Conservation (phyloP, 2,888 invertebrate species). For the Atrina japonica region DNA sequence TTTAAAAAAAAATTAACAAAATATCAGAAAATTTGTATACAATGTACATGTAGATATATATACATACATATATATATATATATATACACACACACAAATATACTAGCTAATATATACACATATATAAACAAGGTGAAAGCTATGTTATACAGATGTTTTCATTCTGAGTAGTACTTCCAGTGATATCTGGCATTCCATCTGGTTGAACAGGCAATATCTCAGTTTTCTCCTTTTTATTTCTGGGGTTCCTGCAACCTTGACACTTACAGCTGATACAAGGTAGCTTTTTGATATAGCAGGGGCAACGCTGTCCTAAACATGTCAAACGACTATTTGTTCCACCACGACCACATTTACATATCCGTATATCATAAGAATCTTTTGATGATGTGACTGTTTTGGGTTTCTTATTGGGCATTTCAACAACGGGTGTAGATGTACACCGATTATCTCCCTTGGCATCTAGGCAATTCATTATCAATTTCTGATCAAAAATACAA, state of each 20-base stretch:
- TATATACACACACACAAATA: no score
- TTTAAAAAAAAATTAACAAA: no score
- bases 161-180: constrained; percentile 1
- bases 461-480: constrained; percentile 20
- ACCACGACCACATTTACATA: constrained; percentile 94
- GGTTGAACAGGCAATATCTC: not conserved
- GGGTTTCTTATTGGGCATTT: constrained; percentile 30
- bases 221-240: constrained; percentile 43
- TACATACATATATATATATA: no score
- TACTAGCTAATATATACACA: no score
- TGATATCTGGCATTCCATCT: not conserved
- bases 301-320: constrained; percentile 96
- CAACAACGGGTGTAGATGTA: constrained; percentile 16
- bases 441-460: constrained; percentile 10
- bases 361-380: constrained; percentile 45
- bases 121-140: no score
- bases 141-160: constrained; percentile 17
- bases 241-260: constrained; percentile 94
- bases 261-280: constrained; percentile 95
- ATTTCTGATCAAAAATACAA: constrained; percentile 18
- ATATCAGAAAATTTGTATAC: no score
- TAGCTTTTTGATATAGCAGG: constrained; percentile 94
- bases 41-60: no score
- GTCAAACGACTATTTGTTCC: constrained; percentile 94
- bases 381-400: constrained; percentile 24